Evolutionary conservation across 2,113 vertebrate genomes (phyloP).

Genomic region (Cygnus buccinator): DNA sequence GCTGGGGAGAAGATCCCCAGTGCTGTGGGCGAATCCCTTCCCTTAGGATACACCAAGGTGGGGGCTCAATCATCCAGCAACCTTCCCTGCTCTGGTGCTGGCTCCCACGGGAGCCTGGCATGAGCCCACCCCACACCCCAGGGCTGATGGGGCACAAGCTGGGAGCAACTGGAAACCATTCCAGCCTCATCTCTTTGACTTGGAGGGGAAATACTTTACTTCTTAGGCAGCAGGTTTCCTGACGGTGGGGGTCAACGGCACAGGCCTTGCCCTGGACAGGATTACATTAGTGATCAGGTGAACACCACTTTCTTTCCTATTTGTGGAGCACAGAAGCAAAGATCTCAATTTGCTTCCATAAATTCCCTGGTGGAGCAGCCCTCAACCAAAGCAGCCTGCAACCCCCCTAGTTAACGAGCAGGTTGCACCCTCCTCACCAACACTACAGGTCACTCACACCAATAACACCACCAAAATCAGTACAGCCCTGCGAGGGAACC

Average conservation of each 20-base stretch:
- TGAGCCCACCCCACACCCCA: not conserved
- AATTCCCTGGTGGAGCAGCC: not conserved
- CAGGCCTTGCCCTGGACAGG: not conserved
- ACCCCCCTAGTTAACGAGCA: fast-evolving
- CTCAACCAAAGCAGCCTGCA: not conserved
- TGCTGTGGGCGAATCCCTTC: not conserved
- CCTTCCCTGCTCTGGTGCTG: not conserved
- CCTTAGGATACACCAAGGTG: not conserved
- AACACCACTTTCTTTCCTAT: too few relatives aligned
- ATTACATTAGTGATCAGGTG: too few relatives aligned
- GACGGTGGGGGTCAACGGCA: fast-evolving
- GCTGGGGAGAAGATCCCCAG: not conserved
- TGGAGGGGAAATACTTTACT: not conserved
- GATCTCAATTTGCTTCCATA: not conserved
- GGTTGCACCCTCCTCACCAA: not conserved
- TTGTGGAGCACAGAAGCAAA: not conserved
- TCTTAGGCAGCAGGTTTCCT: not conserved
- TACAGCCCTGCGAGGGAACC: not conserved
- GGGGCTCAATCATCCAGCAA: not conserved
- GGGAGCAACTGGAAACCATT: not conserved
- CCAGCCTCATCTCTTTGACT: not conserved
- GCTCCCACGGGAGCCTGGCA: too few relatives aligned
- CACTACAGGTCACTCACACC: not conserved
- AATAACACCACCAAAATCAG: not conserved
- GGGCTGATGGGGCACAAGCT: not conserved